Evolutionary conservation across 35 echinoderm and acorn worm genomes (phyloP).

Genomic region (Apostichopus parvimensis): DNA sequence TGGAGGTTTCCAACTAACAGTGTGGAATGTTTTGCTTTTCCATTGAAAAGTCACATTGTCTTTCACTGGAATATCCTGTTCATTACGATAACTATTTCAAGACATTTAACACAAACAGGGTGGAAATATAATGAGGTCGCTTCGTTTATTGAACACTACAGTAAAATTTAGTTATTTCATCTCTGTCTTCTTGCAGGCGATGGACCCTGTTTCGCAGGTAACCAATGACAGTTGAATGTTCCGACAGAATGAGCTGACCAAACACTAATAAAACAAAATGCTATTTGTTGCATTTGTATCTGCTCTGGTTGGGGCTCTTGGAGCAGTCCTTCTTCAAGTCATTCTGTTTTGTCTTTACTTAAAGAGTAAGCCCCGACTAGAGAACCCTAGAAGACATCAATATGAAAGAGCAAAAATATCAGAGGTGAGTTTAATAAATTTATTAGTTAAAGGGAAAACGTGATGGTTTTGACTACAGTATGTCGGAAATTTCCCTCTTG

Average conservation of each 20-base stretch:
- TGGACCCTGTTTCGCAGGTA: not conserved
- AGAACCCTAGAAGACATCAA: constrained; percentile 56
- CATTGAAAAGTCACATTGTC: no score
- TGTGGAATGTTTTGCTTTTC: no score
- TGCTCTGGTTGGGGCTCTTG: constrained; percentile 53
- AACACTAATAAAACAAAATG: constrained; percentile 11
- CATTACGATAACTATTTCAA: no score
- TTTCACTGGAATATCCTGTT: no score
- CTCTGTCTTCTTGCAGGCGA: not conserved
- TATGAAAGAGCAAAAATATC: constrained; percentile 70
- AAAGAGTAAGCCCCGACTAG: constrained; percentile 53
- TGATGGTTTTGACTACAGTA: no score
- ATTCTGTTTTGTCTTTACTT: constrained; percentile 63
- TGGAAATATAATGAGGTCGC: no score
- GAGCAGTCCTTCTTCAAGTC: constrained; percentile 51
- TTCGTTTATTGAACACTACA: not conserved
- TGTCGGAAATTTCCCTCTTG: no score
- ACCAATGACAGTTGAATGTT: not conserved
- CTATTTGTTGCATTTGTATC: constrained; percentile 66
- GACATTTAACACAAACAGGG: no score
- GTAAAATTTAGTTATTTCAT: not conserved
- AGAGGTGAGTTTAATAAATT: constrained; percentile 45
- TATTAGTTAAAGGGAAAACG: no score
- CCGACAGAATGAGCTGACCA: not conserved
- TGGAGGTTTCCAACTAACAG: no score